phyloP scores from a whole-genome alignment of 2,888 invertebrate species.

The Rhingia rostrata region DNA sequence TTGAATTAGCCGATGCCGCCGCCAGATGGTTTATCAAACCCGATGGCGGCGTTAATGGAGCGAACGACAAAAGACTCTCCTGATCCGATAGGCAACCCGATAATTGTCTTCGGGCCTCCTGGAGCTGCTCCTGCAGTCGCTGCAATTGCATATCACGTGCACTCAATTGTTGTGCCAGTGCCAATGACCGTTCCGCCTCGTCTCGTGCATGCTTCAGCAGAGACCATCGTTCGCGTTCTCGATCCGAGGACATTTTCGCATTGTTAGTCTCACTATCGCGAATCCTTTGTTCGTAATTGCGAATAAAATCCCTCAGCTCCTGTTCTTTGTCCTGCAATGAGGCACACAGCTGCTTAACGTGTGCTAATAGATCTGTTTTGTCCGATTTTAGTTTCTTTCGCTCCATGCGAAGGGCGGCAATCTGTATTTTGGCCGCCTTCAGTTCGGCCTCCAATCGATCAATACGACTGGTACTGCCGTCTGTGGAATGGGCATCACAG shows the following conservation, averaged over 20 bases:
- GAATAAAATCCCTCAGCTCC: slow-evolving; percentile 95
- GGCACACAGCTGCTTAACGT: slow-evolving; percentile 97
- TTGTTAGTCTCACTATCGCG: slow-evolving; percentile 89
- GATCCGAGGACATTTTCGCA: slow-evolving; percentile 86
- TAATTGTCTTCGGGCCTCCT: slow-evolving; percentile 91
- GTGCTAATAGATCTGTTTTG: slow-evolving; percentile 95
- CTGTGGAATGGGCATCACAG: slow-evolving; percentile 82
- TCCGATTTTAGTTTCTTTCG: slow-evolving; percentile 95
- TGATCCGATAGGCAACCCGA: slow-evolving; percentile 93
- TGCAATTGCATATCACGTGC: slow-evolving; percentile 93
- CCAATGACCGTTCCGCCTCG: slow-evolving; percentile 93
- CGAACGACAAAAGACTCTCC: slow-evolving; percentile 90
- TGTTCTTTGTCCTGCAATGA: slow-evolving; percentile 97
- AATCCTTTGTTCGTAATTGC: slow-evolving; percentile 96
- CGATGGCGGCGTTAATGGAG: slow-evolving; percentile 86
- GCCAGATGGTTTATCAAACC: slow-evolving; percentile 83
- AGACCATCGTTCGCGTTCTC: slow-evolving; percentile 95
- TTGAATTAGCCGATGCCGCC: slow-evolving; percentile 76
- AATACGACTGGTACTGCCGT: slow-evolving; percentile 82
- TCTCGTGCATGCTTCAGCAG: slow-evolving; percentile 93
- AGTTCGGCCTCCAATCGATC: slow-evolving; percentile 84
- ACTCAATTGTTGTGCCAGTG: slow-evolving; percentile 93
- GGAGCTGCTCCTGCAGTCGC: slow-evolving; percentile 92
- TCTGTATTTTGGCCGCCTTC: slow-evolving; percentile 81
- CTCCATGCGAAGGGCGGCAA: slow-evolving; percentile 91